Percentiles rank a stretch among this genome's conserved stretches.
Conservation (phyloP, 2,797 vertebrate species). For the Trachops cirrhosus region DNA sequence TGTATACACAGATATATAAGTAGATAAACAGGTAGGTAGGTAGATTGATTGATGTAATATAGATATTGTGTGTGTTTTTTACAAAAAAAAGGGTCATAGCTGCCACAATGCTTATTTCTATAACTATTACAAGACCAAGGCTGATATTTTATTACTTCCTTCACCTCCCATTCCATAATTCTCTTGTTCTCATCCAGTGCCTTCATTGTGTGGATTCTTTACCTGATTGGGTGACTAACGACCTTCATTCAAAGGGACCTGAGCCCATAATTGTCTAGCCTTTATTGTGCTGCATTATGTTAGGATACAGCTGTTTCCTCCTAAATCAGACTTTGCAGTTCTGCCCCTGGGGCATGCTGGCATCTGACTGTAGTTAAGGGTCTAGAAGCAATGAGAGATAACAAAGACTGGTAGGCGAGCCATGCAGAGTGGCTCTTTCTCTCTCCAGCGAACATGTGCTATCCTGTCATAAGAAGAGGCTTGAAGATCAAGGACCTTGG, state of each 20-base stretch:
- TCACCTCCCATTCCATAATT: background rate
- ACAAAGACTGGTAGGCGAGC: background rate
- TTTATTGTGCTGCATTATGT: background rate
- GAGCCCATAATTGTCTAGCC: background rate
- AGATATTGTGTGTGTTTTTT: background rate
- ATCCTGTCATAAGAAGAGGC: background rate
- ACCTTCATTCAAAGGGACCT: background rate
- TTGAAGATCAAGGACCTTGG: background rate
- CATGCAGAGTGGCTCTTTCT: background rate
- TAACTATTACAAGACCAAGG: background rate
- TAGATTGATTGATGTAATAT: background rate
- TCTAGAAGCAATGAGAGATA: background rate
- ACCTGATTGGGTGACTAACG: background rate
- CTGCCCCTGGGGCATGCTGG: background rate
- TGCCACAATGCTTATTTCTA: background rate
- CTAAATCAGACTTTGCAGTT: background rate
- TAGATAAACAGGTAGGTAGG: background rate
- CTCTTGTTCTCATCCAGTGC: background rate
- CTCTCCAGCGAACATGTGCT: background rate
- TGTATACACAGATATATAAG: background rate
- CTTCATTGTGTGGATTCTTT: background rate
- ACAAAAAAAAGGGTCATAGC: background rate
- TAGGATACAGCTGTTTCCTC: background rate
- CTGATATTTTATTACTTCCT: background rate
- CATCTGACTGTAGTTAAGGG: background rate